A percentile compares a stretch with the other conserved stretches of the same genome.
Conservation (phyloP, 2,113 vertebrate species). For the Dryoscopus gambensis region DNA sequence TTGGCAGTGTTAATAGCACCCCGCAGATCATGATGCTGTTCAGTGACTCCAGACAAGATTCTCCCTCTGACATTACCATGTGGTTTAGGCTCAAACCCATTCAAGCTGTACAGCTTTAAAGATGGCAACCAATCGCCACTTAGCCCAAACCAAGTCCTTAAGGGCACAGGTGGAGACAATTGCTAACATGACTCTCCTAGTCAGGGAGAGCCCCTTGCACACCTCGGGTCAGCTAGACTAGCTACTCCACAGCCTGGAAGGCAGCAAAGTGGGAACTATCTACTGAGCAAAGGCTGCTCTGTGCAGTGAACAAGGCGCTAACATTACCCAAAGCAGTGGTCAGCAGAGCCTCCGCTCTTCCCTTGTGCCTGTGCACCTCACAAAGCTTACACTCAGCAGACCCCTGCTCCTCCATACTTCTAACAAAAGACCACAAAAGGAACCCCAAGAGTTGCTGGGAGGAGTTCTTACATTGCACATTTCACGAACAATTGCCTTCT, state of each 20-base stretch:
- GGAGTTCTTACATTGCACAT: constrained; percentile 89
- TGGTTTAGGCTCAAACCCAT: not conserved
- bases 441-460: not conserved
- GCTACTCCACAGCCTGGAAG: not conserved
- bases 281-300: not conserved
- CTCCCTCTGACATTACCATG: not conserved
- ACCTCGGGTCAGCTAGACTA: not conserved
- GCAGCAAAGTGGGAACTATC: not conserved
- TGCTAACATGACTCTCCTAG: not conserved
- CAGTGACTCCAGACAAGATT: not conserved
- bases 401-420: not conserved
- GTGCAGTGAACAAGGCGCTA: not conserved
- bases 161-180: not conserved
- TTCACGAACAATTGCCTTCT: constrained; percentile 93
- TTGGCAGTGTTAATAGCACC: not conserved
- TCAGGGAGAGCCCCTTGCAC: not conserved
- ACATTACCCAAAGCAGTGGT: not conserved
- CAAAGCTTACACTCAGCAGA: not conserved
- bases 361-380: not conserved
- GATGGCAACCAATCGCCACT: not conserved
- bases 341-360: not conserved
- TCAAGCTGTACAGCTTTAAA: not conserved
- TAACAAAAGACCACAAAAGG: not conserved
- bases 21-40: not conserved
- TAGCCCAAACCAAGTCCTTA: not conserved